Base-by-base conservation (phyloP, 2,113 vertebrate species). In the Rhadina sibilatrix region DNA sequence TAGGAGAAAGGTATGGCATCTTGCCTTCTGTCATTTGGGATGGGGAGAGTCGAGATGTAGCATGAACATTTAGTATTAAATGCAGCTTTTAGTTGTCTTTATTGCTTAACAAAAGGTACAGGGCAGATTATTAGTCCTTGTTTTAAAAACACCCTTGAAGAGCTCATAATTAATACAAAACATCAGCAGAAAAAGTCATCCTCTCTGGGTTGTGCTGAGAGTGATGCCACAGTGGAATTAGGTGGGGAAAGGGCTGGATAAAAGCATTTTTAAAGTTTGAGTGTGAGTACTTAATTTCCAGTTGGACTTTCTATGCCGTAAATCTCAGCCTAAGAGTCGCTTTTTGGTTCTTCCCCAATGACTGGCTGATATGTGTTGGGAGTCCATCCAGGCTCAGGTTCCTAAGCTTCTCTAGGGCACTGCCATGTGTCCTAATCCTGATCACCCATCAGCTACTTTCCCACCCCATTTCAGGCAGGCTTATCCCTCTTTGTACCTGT, bases 71-170 rank as follows among this genome's bases (percentile, higher is more conserved):
- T 40, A 56, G 13, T 44, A 93, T 95, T 95, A 90, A 86, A 84
- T 33, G 33, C 40, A 68, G 76, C 31, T 59, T 37, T 53, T 95
- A 53, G 38, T 86, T 89, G 78, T 54, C 54, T 74, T 95, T 92
- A 79, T 91, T 96, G 85, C 52, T 87, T 97, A 94, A 94, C 50
- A 76, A 95, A 94, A 96, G 66, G 35, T 89, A 47, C 79, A 93
- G 74, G 33, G n/a, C 18, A 80, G 72, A 79, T 93, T 93, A 95
- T 95, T 88, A 94, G 49, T 96, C 17, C 28, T 71, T 80, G 68
- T 91, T 90, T 83, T 89, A 75, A 84, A 74, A 84, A 72, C 87
- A 86, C 49, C 64, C 59, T 74, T 89, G 70, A 97, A 96, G 87
- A 93, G 91, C 84, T 42, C 77, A 93, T 93, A 83, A 88, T 96